Evolutionary conservation across 1,140 invertebrate genomes (phyloP).

Genomic region (Coptotermes formosanus): DNA sequence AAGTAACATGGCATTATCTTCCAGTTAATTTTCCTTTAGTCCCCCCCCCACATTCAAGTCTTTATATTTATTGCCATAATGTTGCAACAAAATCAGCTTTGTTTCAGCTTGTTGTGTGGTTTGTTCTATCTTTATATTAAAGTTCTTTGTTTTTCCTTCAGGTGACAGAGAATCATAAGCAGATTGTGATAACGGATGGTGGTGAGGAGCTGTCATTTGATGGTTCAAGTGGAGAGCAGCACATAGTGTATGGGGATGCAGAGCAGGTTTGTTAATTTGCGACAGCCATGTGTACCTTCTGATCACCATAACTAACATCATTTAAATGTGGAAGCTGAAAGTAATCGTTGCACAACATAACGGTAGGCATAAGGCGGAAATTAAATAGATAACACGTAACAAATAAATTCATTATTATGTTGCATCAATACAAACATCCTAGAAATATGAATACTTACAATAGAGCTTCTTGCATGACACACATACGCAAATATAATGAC

Average conservation of each 20-base stretch:
- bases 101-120: not conserved
- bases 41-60: not conserved
- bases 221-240: slow-evolving; percentile 21
- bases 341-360: no score
- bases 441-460: no score
- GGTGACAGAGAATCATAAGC: slow-evolving; percentile 34
- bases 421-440: no score
- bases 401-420: no score
- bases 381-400: no score
- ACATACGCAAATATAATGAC: no score
- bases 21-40: not conserved
- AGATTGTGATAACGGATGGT: slow-evolving; percentile 31
- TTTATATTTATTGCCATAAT: not conserved
- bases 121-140: not conserved
- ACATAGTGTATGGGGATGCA: slow-evolving; percentile 33
- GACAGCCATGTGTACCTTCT: no score
- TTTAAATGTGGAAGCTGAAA: no score
- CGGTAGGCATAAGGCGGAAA: no score
- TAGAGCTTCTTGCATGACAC: no score
- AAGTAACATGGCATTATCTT: not conserved
- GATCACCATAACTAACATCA: no score
- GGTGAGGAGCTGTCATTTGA: slow-evolving; percentile 23
- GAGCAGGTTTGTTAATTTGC: slow-evolving; percentile 27
- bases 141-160: not conserved
- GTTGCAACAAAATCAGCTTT: not conserved